A percentile compares a stretch with the other conserved stretches of the same genome.
Conservation (phyloP, 2,888 invertebrate species). For the Amblyjoppa proteus region DNA sequence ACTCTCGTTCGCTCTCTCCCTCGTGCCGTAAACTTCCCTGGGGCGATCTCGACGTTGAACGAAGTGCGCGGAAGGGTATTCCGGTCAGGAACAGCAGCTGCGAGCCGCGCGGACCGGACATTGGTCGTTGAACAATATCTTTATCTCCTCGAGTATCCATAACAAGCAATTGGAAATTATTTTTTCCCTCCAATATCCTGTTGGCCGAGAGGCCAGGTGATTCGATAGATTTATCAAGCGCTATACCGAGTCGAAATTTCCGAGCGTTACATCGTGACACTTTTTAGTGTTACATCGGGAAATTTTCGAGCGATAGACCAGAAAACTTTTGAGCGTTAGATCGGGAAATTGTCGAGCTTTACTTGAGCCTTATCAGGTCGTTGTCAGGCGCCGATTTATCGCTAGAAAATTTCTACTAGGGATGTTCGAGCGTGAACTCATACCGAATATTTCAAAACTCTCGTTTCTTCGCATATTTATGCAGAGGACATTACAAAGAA, state of each 20-base stretch:
- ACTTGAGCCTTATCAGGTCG: too few relatives aligned
- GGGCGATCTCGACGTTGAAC: conserved; percentile 8
- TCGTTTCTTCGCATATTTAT: too few relatives aligned
- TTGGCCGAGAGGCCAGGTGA: conserved; percentile 1
- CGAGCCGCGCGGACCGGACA: neutral
- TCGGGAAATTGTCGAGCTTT: too few relatives aligned
- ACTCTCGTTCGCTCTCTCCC: conserved; percentile 16
- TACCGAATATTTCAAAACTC: too few relatives aligned
- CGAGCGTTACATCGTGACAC: too few relatives aligned
- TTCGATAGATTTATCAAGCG: neutral
- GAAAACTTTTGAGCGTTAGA: too few relatives aligned
- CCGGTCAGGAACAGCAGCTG: conserved; percentile 17
- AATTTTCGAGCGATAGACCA: too few relatives aligned
- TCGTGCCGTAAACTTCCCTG: conserved; percentile 7
- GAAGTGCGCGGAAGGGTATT: neutral
- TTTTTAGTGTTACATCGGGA: too few relatives aligned
- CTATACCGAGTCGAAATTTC: neutral
- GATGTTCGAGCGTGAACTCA: too few relatives aligned
- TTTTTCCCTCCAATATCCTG: conserved; percentile 18
- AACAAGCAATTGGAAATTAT: conserved; percentile 29
- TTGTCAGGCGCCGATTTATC: too few relatives aligned
- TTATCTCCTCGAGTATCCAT: conserved; percentile 33
- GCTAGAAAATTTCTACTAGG: too few relatives aligned
- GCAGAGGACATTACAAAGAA: too few relatives aligned
- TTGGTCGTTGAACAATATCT: conserved; percentile 25